phyloP scores from a whole-genome alignment of 1,140 invertebrate species.

The Amyelois transitella region DNA sequence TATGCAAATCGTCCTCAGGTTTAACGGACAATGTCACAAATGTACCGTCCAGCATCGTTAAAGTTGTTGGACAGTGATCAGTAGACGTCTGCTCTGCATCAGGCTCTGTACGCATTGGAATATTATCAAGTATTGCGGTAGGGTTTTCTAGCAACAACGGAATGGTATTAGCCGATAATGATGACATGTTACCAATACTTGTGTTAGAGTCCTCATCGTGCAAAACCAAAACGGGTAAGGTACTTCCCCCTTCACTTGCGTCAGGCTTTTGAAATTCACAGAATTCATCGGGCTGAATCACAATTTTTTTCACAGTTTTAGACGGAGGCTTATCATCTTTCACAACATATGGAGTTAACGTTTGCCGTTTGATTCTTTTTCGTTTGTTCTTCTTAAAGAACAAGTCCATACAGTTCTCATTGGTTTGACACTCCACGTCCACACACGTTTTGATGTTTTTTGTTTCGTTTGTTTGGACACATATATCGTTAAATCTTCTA shows the following conservation, averaged over 20 bases:
- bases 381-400: slow-evolving; percentile 15
- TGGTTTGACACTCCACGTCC: slow-evolving; percentile 17
- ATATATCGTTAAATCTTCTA: not conserved
- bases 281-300: slow-evolving; percentile 16
- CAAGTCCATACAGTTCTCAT: slow-evolving; percentile 18
- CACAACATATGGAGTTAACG: slow-evolving; percentile 18
- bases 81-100: not conserved
- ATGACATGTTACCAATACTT: slow-evolving; percentile 31
- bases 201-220: slow-evolving; percentile 37
- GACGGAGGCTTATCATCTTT: slow-evolving; percentile 2
- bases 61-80: not conserved
- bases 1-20: slow-evolving; percentile 36
- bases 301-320: slow-evolving; percentile 12
- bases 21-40: slow-evolving; percentile 20
- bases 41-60: slow-evolving; percentile 28
- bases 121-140: slow-evolving; percentile 20
- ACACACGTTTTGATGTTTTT: not conserved
- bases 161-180: slow-evolving; percentile 21
- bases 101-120: slow-evolving; percentile 28
- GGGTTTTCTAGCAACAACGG: slow-evolving; percentile 22
- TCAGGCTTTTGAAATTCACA: not conserved
- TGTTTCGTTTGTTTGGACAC: slow-evolving; percentile 9
- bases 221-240: slow-evolving; percentile 3
- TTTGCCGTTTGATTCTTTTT: slow-evolving; percentile 2
- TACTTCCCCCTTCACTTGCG: not conserved